Conservation (phyloP, 2,797 vertebrate genomes). For the Coccyzus lansbergi region DNA sequence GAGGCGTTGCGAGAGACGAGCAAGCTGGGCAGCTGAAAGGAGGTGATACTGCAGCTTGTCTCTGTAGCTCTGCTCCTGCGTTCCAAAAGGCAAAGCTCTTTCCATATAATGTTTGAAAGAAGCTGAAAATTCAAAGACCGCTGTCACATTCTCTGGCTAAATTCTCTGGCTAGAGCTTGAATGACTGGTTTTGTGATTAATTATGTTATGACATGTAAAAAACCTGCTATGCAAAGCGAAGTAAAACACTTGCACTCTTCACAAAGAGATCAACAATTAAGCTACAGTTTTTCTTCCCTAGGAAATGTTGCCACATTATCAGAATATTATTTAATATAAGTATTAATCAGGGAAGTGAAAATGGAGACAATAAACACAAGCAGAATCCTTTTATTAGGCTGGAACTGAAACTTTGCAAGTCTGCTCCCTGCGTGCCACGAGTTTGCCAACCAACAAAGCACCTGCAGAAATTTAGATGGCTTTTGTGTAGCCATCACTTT, state of each 20-base stretch:
- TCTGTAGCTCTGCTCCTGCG: not conserved
- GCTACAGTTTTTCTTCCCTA: not conserved
- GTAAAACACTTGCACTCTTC: not conserved
- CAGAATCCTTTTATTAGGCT: not conserved
- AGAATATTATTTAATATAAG: not conserved
- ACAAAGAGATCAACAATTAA: not conserved
- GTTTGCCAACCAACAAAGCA: not conserved
- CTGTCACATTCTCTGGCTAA: not conserved
- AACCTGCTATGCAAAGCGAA: not conserved
- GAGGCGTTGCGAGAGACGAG: not conserved
- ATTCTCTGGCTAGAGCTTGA: not conserved
- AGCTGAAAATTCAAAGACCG: not conserved
- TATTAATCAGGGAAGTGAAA: not conserved
- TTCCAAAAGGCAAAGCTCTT: not conserved
- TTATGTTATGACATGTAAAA: not conserved
- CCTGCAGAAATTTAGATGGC: not conserved
- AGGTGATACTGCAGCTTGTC: accelerated
- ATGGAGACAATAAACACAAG: not conserved
- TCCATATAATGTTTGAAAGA: not conserved
- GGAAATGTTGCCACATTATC: not conserved
- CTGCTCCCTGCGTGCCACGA: not conserved
- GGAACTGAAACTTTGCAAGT: not conserved
- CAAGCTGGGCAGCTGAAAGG: not conserved
- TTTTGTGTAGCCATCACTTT: not conserved
- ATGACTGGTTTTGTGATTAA: not conserved